phyloP scores from a whole-genome alignment of 2,888 invertebrate species.

The Choreutis nemorana region DNA sequence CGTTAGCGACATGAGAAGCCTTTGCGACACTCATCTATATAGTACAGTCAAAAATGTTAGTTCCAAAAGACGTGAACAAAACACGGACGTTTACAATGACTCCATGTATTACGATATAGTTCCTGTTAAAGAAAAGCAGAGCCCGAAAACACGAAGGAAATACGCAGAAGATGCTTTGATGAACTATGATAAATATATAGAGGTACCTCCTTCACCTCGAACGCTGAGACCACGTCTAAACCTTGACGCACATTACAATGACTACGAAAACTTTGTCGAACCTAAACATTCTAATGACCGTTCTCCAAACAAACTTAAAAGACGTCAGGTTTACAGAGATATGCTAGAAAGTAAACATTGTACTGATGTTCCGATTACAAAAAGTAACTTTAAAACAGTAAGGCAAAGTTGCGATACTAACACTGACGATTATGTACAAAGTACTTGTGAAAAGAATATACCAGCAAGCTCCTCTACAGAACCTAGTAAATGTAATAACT shows the following conservation, averaged over 20 bases:
- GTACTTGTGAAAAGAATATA: too few relatives aligned
- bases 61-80: slow-evolving; percentile 17
- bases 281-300: slow-evolving; percentile 10
- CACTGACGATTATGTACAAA: too few relatives aligned
- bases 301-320: slow-evolving; percentile 14
- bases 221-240: slow-evolving; percentile 42
- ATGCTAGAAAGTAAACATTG: too few relatives aligned
- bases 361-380: too few relatives aligned
- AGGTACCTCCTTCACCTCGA: slow-evolving; percentile 49
- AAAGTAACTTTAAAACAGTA: too few relatives aligned
- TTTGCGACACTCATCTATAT: slow-evolving; percentile 36
- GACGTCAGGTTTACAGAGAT: too few relatives aligned
- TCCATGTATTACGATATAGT: slow-evolving; percentile 41
- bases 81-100: slow-evolving; percentile 30
- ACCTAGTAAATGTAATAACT: slow-evolving; percentile 10
- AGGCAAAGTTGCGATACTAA: too few relatives aligned
- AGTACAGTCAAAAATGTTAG: slow-evolving; percentile 25
- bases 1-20: slow-evolving; percentile 31
- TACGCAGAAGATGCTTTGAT: slow-evolving; percentile 26
- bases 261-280: slow-evolving; percentile 23
- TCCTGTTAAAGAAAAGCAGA: slow-evolving; percentile 51
- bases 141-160: slow-evolving; percentile 41
- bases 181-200: slow-evolving; percentile 26
- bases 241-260: slow-evolving; percentile 32
- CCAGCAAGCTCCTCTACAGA: too few relatives aligned